Conservation (phyloP, 2,113 vertebrate genomes). For the Ciconia maguari region DNA sequence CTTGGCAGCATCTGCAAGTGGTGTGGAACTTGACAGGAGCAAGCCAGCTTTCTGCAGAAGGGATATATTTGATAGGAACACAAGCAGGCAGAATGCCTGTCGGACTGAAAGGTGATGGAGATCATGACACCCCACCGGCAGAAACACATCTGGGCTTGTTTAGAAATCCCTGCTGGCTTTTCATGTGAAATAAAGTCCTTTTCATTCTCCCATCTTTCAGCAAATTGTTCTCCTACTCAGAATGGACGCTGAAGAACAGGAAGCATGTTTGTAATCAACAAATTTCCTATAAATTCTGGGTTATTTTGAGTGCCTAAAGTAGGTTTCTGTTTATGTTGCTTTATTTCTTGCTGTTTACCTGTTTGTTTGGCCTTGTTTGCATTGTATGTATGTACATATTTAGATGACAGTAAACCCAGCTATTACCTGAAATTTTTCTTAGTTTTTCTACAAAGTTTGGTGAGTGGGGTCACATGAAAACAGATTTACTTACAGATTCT, state of each 20-base stretch:
- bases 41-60: neutral
- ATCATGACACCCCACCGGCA: neutral
- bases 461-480: neutral
- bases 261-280: neutral
- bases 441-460: neutral
- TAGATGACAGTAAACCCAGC: neutral
- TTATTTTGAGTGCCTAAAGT: neutral
- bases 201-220: slow-evolving; percentile 35
- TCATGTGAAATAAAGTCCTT: slow-evolving; percentile 24
- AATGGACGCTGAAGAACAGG: neutral
- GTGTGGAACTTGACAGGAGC: neutral
- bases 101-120: neutral
- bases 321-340: neutral
- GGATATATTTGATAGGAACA: neutral
- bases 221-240: neutral
- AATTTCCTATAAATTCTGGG: neutral
- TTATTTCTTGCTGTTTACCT: neutral
- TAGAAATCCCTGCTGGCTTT: slow-evolving; percentile 10
- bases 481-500: neutral
- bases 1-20: neutral
- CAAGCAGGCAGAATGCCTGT: neutral
- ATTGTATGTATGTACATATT: neutral
- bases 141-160: slow-evolving; percentile 34
- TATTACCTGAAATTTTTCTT: neutral
- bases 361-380: neutral